Percentiles rank a stretch among this genome's conserved stretches.
These are phyloP conservation scores for Pristionchus maxplancki DNA, from an alignment of 2,888 invertebrate genomes.

Conservation along the genomic window DNA sequence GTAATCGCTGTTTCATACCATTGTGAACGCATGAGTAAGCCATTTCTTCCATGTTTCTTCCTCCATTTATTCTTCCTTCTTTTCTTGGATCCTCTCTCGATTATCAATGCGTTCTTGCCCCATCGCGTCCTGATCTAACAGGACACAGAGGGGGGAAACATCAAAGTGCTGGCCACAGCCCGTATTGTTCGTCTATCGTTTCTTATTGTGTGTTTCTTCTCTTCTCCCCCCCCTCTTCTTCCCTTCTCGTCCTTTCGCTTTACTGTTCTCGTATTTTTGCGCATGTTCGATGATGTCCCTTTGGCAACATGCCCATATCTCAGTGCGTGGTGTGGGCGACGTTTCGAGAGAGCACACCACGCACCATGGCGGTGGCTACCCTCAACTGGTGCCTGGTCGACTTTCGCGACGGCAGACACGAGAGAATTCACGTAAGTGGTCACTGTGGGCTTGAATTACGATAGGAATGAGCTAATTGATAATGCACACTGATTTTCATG, in stretches of 20 bases:
- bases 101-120: not conserved
- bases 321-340: not conserved
- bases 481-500: no score
- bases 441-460: not conserved
- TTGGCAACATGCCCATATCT: not conserved
- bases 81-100: not conserved
- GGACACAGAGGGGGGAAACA: slow-evolving; percentile 7
- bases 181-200: slow-evolving; percentile 11
- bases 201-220: not conserved
- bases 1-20: not conserved
- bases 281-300: not conserved
- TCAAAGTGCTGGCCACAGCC: not conserved
- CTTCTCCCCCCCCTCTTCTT: not conserved
- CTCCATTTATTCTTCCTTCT: not conserved
- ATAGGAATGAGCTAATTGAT: no score
- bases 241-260: not conserved
- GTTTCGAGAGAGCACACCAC: not conserved
- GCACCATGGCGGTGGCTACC: slow-evolving; percentile 38
- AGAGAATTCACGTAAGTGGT: slow-evolving; percentile 27
- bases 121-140: not conserved
- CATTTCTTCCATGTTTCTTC: not conserved
- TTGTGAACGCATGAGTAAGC: slow-evolving; percentile 7
- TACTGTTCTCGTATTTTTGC: not conserved
- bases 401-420: slow-evolving; percentile 33
- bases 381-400: slow-evolving; percentile 44